Evolutionary conservation across 2,888 invertebrate species (phyloP), one percentile per base, ranked within the genome.

Genomic region (Coenonympha arcania): DNA sequence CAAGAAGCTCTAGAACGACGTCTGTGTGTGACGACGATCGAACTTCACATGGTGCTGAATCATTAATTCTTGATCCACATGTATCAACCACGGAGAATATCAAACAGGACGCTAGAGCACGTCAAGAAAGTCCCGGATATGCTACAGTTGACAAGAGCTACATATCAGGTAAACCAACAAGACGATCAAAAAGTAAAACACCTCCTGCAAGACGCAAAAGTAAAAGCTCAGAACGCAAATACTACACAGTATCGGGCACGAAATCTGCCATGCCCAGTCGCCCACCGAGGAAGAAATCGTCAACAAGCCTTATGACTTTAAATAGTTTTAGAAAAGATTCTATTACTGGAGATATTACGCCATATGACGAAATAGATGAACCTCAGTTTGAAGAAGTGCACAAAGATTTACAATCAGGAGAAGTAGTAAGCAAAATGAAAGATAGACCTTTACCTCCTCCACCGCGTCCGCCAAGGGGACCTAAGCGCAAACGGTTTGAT

Each of bases 401-500:
- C 41, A 89, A 90, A 62, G 88, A 91, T 64, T 77, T 94, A 39
- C 90, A 92, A 55, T 93, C 93, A 15, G 93, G 92, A 6, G 92
- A 91, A 54, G 87, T 94, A 34, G 88, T 95, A 2, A 92, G 90
- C 64, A 94, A 92, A 82, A 95, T 95, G 91, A 93, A 93, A 77
- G 91, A 92, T 60, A 88, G 95, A 56, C 95, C 95, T 0, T 75
- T 95, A 57, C 95, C 95, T 1, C 91, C 95, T 3, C 95, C 95
- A 0, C 95, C 95, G 1, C 86, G 95, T 50, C 95, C 95, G 28
- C 94, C 94, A 0, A 88, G 95, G 55, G 88, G 88, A 16, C 87
- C 88, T 20, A 88, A 71, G 61, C 73, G 79, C 52, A 80, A 79
- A 58, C 83, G 73, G 61, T 69, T 63, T 6, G 62, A 61, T 16